Conservation (phyloP, 2,888 invertebrate genomes). For the Lochmaea capreae region DNA sequence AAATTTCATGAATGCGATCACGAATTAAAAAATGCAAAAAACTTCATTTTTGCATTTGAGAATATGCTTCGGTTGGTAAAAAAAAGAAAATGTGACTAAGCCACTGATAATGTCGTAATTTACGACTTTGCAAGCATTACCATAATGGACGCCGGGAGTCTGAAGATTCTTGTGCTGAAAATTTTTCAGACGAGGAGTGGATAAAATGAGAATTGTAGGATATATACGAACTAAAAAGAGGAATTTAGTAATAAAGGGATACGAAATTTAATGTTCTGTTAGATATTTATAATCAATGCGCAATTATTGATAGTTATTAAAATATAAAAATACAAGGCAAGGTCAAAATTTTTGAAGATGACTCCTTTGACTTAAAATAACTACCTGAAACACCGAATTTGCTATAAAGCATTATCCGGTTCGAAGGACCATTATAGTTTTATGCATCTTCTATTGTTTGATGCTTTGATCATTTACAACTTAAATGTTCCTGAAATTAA, state of each 20-base stretch:
- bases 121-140: conserved; percentile 29
- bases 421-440: no score
- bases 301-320: no score
- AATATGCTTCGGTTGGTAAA: conserved; percentile 4
- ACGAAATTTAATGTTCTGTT: neutral
- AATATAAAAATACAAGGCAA: no score
- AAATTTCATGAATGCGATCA: neutral
- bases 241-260: neutral
- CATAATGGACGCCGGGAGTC: conserved; percentile 32
- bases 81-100: conserved; percentile 29
- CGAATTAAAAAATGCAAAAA: neutral
- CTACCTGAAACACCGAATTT: no score
- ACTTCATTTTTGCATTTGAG: neutral
- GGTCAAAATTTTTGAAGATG: no score
- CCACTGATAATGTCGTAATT: conserved; percentile 33
- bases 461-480: no score
- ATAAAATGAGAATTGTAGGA: neutral
- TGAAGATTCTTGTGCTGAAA: conserved; percentile 28
- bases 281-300: neutral
- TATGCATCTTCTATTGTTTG: no score
- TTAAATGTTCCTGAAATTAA: no score
- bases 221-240: neutral
- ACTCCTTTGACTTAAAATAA: no score
- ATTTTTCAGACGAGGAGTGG: conserved; percentile 20
- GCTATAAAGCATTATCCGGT: no score